Evolutionary conservation across 2,888 invertebrate genomes (phyloP), one percentile per base, ranked within the genome.

Genomic region (Lithophane socia): DNA sequence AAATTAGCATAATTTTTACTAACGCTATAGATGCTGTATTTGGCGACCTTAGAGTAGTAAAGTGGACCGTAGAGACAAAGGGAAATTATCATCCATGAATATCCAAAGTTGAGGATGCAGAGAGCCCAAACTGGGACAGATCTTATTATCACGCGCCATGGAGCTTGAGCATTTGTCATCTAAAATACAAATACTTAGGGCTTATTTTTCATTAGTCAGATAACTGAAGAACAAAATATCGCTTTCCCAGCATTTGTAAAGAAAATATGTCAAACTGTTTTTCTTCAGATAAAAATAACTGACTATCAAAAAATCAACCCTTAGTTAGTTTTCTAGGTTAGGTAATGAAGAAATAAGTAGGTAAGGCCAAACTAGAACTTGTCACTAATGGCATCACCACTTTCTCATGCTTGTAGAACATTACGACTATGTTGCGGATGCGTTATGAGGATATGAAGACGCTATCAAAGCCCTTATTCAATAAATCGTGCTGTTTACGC

Each of bases 61-160:
- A 96, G 86, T 5, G 96, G 95, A 37, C 96, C 96, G 73, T 96
- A 93, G 65, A 94, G 90, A 71, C 96, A 94, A 21, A 96, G 49
- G 1, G 96, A 90, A 74, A 94, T 94, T 37, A 96, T 95, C 91
- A 96, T 95, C 96, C 96, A 96, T n/a, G 95, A 90, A 76, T 96
- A 96, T 60, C 96, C 96, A 86, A 95, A 96, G 83, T 96, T 96
- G 56, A 96, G 88, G 63, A 92, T 91, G 71, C 96, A 96, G 7
- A 96, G 87, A 16, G 95, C 91, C 96, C 96, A 96, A 87, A 96
- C 95, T 0, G 96, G 91, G 2, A 91, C 87, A 1, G 96, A 96
- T 85, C 90, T 93, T 21, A 96, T 74, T 76, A 96, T 96, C 10
- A 92, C 76, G 65, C 87, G 91, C 96, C 96, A 96, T 0, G 96